Base-by-base conservation (phyloP, 1,140 invertebrate genomes). In the Rhyzopertha dominica region DNA sequence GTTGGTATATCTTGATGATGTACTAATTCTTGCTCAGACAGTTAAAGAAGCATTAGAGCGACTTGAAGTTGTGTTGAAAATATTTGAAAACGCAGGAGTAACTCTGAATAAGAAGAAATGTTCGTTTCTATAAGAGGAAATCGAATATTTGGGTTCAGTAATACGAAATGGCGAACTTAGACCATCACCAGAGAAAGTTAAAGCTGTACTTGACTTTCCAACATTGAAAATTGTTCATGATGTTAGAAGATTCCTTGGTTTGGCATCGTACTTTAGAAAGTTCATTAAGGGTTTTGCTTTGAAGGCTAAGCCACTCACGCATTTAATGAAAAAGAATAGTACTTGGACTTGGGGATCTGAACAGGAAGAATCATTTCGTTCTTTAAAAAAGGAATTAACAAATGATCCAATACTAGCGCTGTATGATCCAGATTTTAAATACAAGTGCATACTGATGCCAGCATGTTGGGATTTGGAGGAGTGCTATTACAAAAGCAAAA, bases 31-130 rank as follows among this genome's bases (percentile, higher is more conserved):
- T n/a, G n/a, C n/a, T n/a, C n/a, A n/a, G n/a, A n/a, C n/a, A n/a
- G n/a, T n/a, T n/a, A n/a, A n/a, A n/a, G n/a, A n/a, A n/a, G n/a
- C n/a, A n/a, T n/a, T n/a, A 3, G 2, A 3, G 26, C 12, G 12
- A 7, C 4, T 18, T 2, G 16, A 10, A 35, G 4, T 12, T 5
- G 2, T 42, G 12, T 42, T 42, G 4, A 16, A 42, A 36, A 2
- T 34, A 3, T 42, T 31, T 2, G 2, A 8, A 24, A 8, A 18
- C 25, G 54, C 51, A 16, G 58, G 14, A 34, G 47, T 62, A 40
- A 66, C 13, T 47, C 41, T 35, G 38, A 54, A 10, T 30, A 60
- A 43, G 47, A 72, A 56, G 54, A 58, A 43, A 55, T 72, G 34
- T 75, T 34, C 8, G 16, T 45, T 20, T 39, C 7, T 12, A 19